Base-by-base conservation (phyloP, 2,797 vertebrate genomes). In the Notolepis coatsorum region DNA sequence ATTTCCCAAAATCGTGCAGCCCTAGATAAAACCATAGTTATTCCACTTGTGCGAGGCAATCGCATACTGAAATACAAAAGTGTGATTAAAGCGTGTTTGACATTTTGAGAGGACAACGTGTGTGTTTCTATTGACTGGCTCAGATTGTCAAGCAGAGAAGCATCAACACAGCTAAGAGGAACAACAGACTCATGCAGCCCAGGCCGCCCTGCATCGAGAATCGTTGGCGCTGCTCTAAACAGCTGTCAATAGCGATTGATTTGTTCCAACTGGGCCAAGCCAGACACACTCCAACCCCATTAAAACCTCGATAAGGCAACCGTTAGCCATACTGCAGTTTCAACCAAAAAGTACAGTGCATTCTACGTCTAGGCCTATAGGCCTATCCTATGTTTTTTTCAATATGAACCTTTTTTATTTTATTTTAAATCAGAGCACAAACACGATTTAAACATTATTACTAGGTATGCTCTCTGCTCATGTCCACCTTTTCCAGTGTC, bases 191-290 rank as follows among this genome's bases (percentile, higher is more conserved):
- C 57, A 54, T 56, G 28, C 50, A 64, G 67, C 58, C 55, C 17
- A 1, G 41, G 17, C 52, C 59, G 63, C 65, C 68, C 61, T 68
- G 67, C 55, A 23, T 69, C 52, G 58, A 46, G 57, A 77, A 61
- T 66, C 68, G 66, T 48, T 47, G 68, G 70, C 3, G 35, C 15
- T 37, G 15, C n/a, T n/a, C n/a, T n/a, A 71, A 85, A 72, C 57
- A 68, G 10, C 68, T 66, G 63, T 82, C 71, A 61, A 72, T 80
- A 58, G 35, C 74, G 74, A 89, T 78, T 69, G 80, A 85, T 82
- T 77, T 80, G 65, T 37, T 57, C 67, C 64, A 75, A 72, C 70
- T 59, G 65, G 64, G 71, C 67, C 49, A 30, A 61, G 46, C 45
- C 61, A 46, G 47, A 71, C 68, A 68, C 51, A 61, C 65, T 47